Evolutionary conservation across 1,140 invertebrate species (phyloP).

Genomic region (Drosophila sucinea): DNA sequence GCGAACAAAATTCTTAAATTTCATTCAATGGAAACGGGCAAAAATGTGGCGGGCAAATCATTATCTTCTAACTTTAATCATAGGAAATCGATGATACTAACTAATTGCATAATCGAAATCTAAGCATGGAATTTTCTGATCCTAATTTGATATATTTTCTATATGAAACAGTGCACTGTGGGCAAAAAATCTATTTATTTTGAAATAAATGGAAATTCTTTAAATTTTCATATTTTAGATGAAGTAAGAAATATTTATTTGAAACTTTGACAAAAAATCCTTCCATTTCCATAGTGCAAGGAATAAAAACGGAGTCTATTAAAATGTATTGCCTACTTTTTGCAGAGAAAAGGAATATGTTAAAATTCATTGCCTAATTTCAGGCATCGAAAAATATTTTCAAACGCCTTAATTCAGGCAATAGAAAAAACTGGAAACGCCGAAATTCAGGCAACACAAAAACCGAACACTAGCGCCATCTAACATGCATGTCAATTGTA

Average conservation of each 20-base stretch:
- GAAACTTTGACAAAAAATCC: too few species aligned
- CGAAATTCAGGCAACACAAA: background rate
- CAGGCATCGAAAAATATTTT: background rate
- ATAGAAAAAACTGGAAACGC: background rate
- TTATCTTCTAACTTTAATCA: conserved; percentile 3
- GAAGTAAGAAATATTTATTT: too few species aligned
- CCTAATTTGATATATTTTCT: too few species aligned
- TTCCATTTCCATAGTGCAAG: too few species aligned
- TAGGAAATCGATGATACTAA: background rate
- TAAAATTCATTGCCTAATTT: background rate
- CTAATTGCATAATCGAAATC: background rate
- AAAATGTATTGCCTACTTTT: too few species aligned
- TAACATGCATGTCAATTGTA: conserved; percentile 22
- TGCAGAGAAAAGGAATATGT: background rate
- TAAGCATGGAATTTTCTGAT: too few species aligned
- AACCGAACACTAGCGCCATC: background rate
- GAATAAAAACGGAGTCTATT: too few species aligned
- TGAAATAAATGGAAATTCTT: too few species aligned
- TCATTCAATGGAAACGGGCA: conserved; percentile 29
- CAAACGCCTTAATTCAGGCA: background rate
- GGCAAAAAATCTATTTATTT: too few species aligned
- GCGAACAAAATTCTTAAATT: conserved; percentile 75
- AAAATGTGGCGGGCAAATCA: background rate
- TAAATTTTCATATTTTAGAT: too few species aligned
- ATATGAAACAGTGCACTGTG: too few species aligned